Percentiles rank a stretch among this genome's conserved stretches.
Evolutionary conservation across 2,797 vertebrate species (phyloP).

Genomic region (Microhierax caerulescens): DNA sequence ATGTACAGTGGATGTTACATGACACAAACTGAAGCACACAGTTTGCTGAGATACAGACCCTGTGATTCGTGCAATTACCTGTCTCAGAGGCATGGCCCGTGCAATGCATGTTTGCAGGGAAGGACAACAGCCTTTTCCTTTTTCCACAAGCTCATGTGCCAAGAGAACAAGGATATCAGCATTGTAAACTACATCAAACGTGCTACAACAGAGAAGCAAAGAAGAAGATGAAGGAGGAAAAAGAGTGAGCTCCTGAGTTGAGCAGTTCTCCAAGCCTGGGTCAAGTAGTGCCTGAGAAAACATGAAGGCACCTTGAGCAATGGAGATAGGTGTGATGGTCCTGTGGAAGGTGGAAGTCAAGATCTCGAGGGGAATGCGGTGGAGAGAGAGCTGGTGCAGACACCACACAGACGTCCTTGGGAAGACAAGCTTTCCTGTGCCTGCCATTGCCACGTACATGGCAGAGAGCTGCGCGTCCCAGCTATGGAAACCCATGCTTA

Average conservation of each 20-base stretch:
- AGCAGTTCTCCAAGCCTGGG: background rate
- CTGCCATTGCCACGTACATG: background rate
- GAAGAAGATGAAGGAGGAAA: background rate
- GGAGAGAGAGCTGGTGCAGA: background rate
- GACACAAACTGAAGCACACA: background rate
- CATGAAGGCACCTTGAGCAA: background rate
- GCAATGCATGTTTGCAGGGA: background rate
- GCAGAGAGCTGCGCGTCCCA: background rate
- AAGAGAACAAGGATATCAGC: background rate
- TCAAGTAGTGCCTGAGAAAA: background rate
- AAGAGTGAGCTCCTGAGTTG: background rate
- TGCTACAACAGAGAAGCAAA: background rate
- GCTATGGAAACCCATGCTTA: background rate
- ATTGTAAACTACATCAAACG: background rate
- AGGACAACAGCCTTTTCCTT: background rate
- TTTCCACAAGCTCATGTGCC: background rate
- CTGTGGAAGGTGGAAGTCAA: background rate
- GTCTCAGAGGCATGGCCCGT: rapidly evolving
- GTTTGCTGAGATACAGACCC: background rate
- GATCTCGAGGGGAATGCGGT: background rate
- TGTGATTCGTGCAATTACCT: background rate
- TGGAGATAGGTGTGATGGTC: background rate
- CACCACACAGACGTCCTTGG: background rate
- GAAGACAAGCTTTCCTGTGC: background rate
- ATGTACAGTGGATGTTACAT: background rate